Percentiles rank a stretch among this genome's conserved stretches.
phyloP scores from a whole-genome alignment of 2,888 invertebrate species.

The Meiosimyza decipiens region DNA sequence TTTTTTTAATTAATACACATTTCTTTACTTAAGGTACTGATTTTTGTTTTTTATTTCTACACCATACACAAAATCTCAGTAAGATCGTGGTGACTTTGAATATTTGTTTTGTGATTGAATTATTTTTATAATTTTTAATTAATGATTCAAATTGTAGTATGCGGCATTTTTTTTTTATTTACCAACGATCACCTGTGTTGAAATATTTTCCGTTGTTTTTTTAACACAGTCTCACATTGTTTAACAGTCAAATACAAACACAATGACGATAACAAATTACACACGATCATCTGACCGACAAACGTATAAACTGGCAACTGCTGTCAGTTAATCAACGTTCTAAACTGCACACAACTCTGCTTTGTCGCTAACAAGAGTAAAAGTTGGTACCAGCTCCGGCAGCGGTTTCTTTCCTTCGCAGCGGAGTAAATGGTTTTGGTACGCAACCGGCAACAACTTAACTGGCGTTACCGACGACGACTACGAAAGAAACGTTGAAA shows the following conservation, averaged over 20 bases:
- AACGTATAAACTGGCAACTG: background rate
- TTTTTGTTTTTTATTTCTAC: background rate
- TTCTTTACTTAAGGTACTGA: too few species aligned
- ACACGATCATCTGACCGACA: conserved; percentile 5
- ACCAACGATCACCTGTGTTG: background rate
- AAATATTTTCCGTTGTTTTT: background rate
- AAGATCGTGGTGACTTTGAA: too few species aligned
- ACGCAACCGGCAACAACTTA: background rate
- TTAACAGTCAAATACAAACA: background rate
- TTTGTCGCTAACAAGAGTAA: background rate
- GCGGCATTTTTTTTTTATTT: background rate
- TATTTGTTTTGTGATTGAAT: too few species aligned
- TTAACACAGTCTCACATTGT: background rate
- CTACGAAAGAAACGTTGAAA: background rate
- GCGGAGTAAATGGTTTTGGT: too few species aligned
- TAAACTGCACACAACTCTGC: background rate
- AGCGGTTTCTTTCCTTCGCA: too few species aligned
- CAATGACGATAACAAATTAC: background rate
- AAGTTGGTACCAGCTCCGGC: too few species aligned
- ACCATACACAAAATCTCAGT: too few species aligned
- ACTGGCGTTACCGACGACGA: background rate
- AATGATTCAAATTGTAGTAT: background rate
- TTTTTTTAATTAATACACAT: too few species aligned
- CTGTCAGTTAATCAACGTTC: background rate
- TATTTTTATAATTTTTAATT: background rate